phyloP scores from a whole-genome alignment of 2,888 invertebrate genomes.

The Caenorhabditis sp. region DNA sequence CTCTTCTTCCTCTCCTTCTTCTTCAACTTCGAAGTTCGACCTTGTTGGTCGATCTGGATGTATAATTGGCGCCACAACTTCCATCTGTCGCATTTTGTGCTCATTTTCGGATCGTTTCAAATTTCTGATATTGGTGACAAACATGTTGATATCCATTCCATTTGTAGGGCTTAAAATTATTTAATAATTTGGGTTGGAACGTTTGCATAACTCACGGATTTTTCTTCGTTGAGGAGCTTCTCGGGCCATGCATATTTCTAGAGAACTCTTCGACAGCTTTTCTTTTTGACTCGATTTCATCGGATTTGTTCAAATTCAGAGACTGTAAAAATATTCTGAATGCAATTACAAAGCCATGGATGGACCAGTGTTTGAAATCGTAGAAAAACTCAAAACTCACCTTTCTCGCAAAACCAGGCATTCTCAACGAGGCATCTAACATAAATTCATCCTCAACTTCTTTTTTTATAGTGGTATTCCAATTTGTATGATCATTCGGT shows the following conservation, averaged over 20 bases:
- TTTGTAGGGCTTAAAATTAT: background rate
- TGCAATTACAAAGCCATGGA: too few relatives aligned
- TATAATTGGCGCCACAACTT: background rate
- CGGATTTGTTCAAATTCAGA: background rate
- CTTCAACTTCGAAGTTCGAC: background rate
- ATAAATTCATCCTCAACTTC: background rate
- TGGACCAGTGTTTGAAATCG: too few relatives aligned
- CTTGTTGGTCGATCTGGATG: background rate
- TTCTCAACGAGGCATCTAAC: background rate
- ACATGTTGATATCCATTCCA: background rate
- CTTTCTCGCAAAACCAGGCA: background rate
- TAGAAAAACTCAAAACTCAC: background rate
- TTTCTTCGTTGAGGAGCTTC: background rate
- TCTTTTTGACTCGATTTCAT: background rate
- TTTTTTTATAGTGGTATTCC: background rate
- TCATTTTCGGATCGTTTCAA: background rate
- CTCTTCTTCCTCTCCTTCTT: constrained; percentile 1
- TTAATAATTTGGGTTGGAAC: too few relatives aligned
- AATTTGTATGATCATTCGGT: background rate
- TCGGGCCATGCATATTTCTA: constrained; percentile 23
- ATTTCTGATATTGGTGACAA: background rate
- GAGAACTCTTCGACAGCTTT: background rate
- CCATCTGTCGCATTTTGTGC: background rate
- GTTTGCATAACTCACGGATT: background rate
- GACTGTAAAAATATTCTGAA: background rate